phyloP scores from a whole-genome alignment of 2,113 vertebrate genomes.

The Mastomys natalensis region DNA sequence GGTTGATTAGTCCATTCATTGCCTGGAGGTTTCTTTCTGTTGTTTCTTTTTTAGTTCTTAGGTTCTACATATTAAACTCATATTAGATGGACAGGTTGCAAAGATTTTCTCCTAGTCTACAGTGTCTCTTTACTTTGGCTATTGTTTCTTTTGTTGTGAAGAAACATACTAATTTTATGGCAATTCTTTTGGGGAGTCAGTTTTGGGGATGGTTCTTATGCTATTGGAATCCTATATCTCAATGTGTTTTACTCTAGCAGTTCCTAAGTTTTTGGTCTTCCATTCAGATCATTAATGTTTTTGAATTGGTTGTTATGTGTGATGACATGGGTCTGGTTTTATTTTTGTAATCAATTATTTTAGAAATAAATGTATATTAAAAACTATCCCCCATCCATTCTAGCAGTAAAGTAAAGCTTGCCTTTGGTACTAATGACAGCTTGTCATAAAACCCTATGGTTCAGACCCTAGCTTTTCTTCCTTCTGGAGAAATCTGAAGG shows the following conservation, averaged over 20 bases:
- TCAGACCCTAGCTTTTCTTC: background rate
- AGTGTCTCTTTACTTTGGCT: background rate
- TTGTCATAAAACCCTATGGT: background rate
- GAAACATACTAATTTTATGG: background rate
- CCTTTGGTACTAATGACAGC: constrained; percentile 2
- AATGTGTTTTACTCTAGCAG: background rate
- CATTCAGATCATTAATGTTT: background rate
- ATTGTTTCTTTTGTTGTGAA: background rate
- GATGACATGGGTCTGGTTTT: background rate
- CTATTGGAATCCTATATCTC: background rate
- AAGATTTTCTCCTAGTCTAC: background rate
- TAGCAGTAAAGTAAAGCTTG: background rate
- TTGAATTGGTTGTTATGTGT: background rate
- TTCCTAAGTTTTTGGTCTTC: background rate
- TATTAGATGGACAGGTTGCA: background rate
- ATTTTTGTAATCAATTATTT: background rate
- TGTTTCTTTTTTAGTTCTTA: background rate
- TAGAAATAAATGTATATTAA: constrained; percentile 3
- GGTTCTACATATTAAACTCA: background rate
- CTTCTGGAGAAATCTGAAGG: background rate
- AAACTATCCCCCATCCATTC: background rate
- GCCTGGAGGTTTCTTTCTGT: background rate
- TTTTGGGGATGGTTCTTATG: background rate
- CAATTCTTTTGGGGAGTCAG: background rate
- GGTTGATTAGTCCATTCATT: background rate